Evolutionary conservation across 2,888 invertebrate genomes (phyloP).

Genomic region (Zaprionus obscuricornis): DNA sequence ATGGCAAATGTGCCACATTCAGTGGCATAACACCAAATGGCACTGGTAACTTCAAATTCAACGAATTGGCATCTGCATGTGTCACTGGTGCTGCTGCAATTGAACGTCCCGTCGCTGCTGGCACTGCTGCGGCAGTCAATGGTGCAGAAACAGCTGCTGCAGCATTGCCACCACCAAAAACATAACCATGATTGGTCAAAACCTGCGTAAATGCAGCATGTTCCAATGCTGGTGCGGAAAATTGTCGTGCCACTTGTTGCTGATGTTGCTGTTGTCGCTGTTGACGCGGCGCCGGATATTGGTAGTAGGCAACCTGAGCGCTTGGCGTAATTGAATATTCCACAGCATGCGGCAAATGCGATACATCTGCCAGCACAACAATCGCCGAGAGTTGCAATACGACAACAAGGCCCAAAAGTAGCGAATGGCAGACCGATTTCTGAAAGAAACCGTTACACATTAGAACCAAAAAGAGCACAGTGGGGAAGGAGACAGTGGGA

Average conservation of each 20-base stretch:
- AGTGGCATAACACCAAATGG: slow-evolving; percentile 75
- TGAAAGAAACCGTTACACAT: slow-evolving; percentile 38
- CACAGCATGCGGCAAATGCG: slow-evolving; percentile 61
- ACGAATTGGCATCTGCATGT: slow-evolving; percentile 58
- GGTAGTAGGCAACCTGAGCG: slow-evolving; percentile 62
- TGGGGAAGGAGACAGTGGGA: neutral
- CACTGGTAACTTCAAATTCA: slow-evolving; percentile 77
- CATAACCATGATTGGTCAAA: slow-evolving; percentile 75
- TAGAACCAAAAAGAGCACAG: slow-evolving; percentile 21
- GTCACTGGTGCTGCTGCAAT: slow-evolving; percentile 13
- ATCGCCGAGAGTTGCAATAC: slow-evolving; percentile 30
- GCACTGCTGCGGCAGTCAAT: slow-evolving; percentile 9
- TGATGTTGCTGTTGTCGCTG: slow-evolving; percentile 25
- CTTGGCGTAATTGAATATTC: slow-evolving; percentile 57
- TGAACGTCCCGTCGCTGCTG: slow-evolving; percentile 38
- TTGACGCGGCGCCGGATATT: slow-evolving; percentile 69
- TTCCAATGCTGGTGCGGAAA: slow-evolving; percentile 71
- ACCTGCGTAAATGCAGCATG: slow-evolving; percentile 78
- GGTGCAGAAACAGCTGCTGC: slow-evolving; percentile 26
- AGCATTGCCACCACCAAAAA: slow-evolving; percentile 34
- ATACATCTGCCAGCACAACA: slow-evolving; percentile 45
- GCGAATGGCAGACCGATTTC: slow-evolving; percentile 29
- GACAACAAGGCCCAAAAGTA: slow-evolving; percentile 10
- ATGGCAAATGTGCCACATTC: slow-evolving; percentile 73
- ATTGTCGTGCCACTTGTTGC: slow-evolving; percentile 58